Evolutionary conservation across 2,888 invertebrate species (phyloP).

Genomic region (Polyommatus icarus): DNA sequence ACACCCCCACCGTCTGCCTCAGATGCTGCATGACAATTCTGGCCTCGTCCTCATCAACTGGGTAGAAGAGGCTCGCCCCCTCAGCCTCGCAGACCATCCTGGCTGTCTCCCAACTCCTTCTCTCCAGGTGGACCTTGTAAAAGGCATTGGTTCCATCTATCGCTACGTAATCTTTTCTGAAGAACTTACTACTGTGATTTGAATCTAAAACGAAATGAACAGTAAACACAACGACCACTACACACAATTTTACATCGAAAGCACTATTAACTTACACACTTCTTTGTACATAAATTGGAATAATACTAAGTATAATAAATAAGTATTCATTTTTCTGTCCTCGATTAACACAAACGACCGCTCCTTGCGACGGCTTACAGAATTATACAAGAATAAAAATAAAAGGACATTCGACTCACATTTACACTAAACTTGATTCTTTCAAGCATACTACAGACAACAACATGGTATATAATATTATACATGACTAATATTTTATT

Average conservation of each 20-base stretch:
- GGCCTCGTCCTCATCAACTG: not conserved
- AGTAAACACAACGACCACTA: not conserved
- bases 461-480: too few relatives aligned
- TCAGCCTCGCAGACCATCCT: not conserved
- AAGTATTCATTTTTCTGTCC: not conserved
- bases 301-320: conserved; percentile 7
- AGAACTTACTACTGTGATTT: conserved; percentile 4
- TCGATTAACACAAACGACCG: not conserved
- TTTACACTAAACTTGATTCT: not conserved
- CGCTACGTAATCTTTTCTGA: conserved; percentile 16
- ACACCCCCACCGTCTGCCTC: not conserved
- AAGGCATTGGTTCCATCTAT: conserved; percentile 7
- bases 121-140: conserved; percentile 14
- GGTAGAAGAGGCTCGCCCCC: conserved; percentile 16
- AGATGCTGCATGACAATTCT: not conserved
- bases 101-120: conserved; percentile 3
- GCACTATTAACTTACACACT: not conserved
- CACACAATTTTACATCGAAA: not conserved
- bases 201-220: conserved; percentile 15
- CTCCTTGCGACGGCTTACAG: not conserved
- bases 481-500: not conserved
- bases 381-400: conserved; percentile 2
- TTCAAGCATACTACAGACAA: not conserved
- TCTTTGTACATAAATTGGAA: not conserved
- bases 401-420: not conserved